These are phyloP conservation scores for Clarias pachynema DNA, from an alignment of 2,797 vertebrate genomes.

Conservation along the genomic window DNA sequence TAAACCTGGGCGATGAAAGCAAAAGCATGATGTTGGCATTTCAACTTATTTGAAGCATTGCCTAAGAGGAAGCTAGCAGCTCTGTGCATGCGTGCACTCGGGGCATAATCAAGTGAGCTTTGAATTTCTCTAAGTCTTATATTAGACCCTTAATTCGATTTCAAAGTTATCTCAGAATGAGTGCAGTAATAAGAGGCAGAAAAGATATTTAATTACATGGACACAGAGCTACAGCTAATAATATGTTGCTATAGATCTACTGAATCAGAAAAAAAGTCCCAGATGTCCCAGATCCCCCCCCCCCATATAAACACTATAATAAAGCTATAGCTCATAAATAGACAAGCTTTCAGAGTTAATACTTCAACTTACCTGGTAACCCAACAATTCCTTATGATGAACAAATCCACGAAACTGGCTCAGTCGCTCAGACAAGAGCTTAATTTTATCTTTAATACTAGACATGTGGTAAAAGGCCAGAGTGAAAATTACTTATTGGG, in stretches of 20 bases:
- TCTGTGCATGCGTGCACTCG: conserved; percentile 27
- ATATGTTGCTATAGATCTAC: conserved; percentile 26
- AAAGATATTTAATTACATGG: conserved; percentile 39
- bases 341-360: conserved; percentile 31
- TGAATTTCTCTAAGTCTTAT: conserved; percentile 43
- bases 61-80: conserved; percentile 20
- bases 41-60: conserved; percentile 16
- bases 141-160: conserved; percentile 49
- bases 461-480: conserved; percentile 43
- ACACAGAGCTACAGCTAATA: conserved; percentile 39
- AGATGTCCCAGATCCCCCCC: background rate
- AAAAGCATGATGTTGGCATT: conserved; percentile 17
- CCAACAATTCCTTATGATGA: background rate
- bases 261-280: conserved; percentile 19
- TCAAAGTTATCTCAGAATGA: conserved; percentile 51
- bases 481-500: conserved; percentile 56
- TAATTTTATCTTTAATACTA: conserved; percentile 45
- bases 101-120: conserved; percentile 50
- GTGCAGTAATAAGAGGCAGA: conserved; percentile 51
- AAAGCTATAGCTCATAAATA: conserved; percentile 19
- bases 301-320: background rate
- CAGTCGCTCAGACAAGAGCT: conserved; percentile 41
- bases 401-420: background rate
- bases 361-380: background rate
- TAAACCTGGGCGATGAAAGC: conserved; percentile 33